Conservation (phyloP, 2,888 invertebrate species). For the Ormyrus rosae region DNA sequence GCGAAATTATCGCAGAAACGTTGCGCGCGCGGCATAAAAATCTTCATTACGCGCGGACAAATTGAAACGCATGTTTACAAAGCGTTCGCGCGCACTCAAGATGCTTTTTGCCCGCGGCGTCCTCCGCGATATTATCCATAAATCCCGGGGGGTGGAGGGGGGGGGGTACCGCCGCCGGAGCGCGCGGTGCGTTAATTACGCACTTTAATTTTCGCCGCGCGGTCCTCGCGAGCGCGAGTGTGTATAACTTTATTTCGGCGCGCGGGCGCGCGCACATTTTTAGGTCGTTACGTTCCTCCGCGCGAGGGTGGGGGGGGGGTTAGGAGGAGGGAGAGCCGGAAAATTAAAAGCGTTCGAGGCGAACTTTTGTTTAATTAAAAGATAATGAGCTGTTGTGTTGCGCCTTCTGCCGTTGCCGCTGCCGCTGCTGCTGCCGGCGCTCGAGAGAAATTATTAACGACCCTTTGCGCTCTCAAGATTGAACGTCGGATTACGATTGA, state of each 20-base stretch:
- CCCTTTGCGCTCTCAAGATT: neutral
- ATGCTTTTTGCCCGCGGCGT: neutral
- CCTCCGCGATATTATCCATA: constrained; percentile 38
- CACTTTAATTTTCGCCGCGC: constrained; percentile 33
- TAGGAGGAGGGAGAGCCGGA: neutral
- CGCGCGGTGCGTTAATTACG: constrained; percentile 34
- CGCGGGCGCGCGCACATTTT: neutral
- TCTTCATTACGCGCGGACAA: constrained; percentile 26
- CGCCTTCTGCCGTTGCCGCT: neutral
- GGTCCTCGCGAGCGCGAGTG: neutral
- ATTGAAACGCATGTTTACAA: constrained; percentile 40
- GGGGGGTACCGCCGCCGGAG: no score
- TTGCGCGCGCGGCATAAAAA: neutral
- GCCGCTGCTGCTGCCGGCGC: neutral
- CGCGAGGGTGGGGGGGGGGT: neutral
- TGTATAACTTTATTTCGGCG: constrained; percentile 18
- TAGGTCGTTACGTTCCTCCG: constrained; percentile 3
- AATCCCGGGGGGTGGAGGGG: constrained; percentile 14
- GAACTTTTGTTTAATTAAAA: constrained; percentile 51
- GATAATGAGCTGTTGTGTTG: constrained; percentile 39
- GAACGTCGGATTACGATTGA: neutral
- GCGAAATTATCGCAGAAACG: no score
- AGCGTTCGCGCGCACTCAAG: neutral
- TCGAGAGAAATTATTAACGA: constrained; percentile 8
- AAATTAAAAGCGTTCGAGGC: constrained; percentile 39